phyloP scores from a whole-genome alignment of 1,140 invertebrate genomes.

The Temnothorax longispinosus region DNA sequence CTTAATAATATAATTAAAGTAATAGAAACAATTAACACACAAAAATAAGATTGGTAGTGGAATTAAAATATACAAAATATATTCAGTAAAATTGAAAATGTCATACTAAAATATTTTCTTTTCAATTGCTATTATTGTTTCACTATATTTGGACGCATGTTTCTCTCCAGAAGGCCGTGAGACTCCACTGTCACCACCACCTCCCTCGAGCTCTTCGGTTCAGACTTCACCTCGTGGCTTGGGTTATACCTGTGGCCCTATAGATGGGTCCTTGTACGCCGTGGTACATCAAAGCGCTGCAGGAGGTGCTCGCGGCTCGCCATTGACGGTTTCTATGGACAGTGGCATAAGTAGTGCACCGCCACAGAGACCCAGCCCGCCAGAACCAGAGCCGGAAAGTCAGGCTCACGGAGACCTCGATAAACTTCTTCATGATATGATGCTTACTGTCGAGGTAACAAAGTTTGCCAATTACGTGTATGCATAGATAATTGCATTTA shows the following conservation, averaged over 20 bases:
- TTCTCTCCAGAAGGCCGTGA: constrained; percentile 82
- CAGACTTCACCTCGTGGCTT: constrained; percentile 83
- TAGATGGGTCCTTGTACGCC: constrained; percentile 96
- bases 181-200: constrained; percentile 82
- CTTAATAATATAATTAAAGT: neutral
- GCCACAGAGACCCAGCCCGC: constrained; percentile 83
- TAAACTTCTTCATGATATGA: constrained; percentile 92
- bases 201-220: constrained; percentile 79
- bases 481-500: too few relatives aligned
- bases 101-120: neutral
- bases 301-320: constrained; percentile 87
- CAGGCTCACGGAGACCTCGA: constrained; percentile 88
- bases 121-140: constrained; percentile 5
- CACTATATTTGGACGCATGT: constrained; percentile 5
- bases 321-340: constrained; percentile 93
- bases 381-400: constrained; percentile 79
- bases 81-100: neutral
- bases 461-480: neutral
- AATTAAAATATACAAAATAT: neutral
- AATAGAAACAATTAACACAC: neutral
- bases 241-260: constrained; percentile 91
- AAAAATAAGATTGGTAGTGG: neutral
- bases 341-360: constrained; percentile 91
- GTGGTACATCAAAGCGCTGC: constrained; percentile 88
- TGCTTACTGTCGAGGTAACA: constrained; percentile 91